A percentile compares a stretch with the other conserved stretches of the same genome.
Conservation (phyloP, 2,888 invertebrate genomes). For the Hololepta plana region DNA sequence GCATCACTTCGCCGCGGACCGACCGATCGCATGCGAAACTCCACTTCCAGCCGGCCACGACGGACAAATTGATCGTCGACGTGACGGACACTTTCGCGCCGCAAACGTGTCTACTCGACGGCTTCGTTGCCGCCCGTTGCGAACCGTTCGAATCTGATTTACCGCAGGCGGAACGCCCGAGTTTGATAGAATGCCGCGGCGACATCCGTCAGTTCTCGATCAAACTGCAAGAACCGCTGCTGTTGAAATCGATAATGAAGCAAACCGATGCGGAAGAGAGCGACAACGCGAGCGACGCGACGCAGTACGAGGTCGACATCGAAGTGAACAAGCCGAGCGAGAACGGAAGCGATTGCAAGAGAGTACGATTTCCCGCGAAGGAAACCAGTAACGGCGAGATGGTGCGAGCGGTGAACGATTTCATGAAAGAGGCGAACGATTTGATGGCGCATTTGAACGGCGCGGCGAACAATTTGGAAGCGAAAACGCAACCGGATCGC, state of each 20-base stretch:
- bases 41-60: too few relatives aligned
- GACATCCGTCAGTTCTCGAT: slow-evolving; percentile 5
- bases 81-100: too few relatives aligned
- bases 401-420: slow-evolving; percentile 24
- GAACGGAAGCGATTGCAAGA: slow-evolving; percentile 18
- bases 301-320: slow-evolving; percentile 8
- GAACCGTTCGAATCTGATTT: too few relatives aligned
- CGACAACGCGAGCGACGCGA: slow-evolving; percentile 7
- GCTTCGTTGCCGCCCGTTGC: too few relatives aligned
- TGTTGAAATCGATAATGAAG: slow-evolving; percentile 19
- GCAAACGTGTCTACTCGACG: too few relatives aligned
- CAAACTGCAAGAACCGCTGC: slow-evolving; percentile 13
- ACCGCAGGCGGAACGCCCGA: slow-evolving; percentile 7
- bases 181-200: slow-evolving; percentile 4
- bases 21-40: too few relatives aligned
- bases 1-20: too few relatives aligned
- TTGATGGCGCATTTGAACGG: slow-evolving; percentile 22
- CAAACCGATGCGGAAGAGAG: slow-evolving; percentile 5
- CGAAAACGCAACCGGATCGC: too few relatives aligned
- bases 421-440: slow-evolving; percentile 26
- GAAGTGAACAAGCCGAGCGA: slow-evolving; percentile 15
- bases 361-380: slow-evolving; percentile 15
- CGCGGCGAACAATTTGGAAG: slow-evolving; percentile 14
- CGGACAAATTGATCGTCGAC: too few relatives aligned
- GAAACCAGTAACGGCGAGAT: slow-evolving; percentile 15